Evolutionary conservation across 2,888 invertebrate species (phyloP).

Genomic region (Erannis defoliaria): DNA sequence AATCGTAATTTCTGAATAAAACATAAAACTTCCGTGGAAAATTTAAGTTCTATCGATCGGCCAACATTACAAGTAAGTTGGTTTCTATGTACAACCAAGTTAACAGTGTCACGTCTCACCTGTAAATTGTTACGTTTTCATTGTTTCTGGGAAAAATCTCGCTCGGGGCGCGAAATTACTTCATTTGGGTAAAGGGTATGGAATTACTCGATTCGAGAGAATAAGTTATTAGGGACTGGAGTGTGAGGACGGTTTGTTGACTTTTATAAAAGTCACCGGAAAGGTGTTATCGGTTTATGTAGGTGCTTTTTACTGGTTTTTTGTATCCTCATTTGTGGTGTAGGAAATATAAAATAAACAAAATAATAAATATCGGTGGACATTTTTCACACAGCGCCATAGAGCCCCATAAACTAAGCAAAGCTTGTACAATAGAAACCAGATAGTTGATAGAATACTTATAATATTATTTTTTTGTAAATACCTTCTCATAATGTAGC

Average conservation of each 20-base stretch:
- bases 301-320: no score
- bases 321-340: no score
- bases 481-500: no score
- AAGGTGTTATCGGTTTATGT: neutral
- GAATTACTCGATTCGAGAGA: constrained; percentile 33
- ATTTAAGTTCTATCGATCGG: neutral
- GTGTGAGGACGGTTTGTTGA: constrained; percentile 4
- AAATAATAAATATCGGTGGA: no score
- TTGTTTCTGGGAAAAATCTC: constrained; percentile 39
- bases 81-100: constrained; percentile 4
- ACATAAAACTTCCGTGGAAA: neutral
- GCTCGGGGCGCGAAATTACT: constrained; percentile 29
- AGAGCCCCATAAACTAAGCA: no score
- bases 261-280: neutral
- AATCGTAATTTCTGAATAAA: neutral
- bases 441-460: no score
- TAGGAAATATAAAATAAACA: no score
- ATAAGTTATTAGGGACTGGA: constrained; percentile 25
- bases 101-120: constrained; percentile 33
- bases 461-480: no score
- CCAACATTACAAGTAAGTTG: neutral
- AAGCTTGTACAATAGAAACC: no score
- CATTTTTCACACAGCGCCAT: no score
- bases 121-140: constrained; percentile 37
- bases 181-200: constrained; percentile 38